Evolutionary conservation across 2,113 vertebrate species (phyloP).

Genomic region (Hemicordylus capensis): DNA sequence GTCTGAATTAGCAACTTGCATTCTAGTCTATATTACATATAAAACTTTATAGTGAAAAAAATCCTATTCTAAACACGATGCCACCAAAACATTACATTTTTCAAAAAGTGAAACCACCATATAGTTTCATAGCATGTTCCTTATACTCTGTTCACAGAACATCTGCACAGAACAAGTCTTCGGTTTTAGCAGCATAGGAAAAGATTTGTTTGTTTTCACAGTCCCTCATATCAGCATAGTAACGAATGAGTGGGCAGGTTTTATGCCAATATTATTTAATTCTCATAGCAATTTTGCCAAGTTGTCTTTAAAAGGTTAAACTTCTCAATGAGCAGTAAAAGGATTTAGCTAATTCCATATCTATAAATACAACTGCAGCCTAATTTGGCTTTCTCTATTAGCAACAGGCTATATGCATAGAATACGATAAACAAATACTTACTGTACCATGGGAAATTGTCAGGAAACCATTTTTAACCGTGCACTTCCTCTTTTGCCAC

Average conservation of each 20-base stretch:
- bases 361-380: constrained; percentile 59
- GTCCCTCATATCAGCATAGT: constrained; percentile 26
- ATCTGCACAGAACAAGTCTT: background rate
- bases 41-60: background rate
- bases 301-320: constrained; percentile 11
- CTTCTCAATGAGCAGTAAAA: constrained; percentile 43
- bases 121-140: background rate
- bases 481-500: constrained; percentile 98
- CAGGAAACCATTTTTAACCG: constrained; percentile 91
- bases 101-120: background rate
- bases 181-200: constrained; percentile 20
- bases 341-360: constrained; percentile 39
- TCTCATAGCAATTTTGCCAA: constrained; percentile 37
- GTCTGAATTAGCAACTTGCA: background rate
- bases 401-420: constrained; percentile 54
- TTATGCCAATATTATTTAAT: constrained; percentile 1
- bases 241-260: constrained; percentile 34
- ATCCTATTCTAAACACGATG: background rate
- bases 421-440: constrained; percentile 76
- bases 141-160: background rate
- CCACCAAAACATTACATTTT: background rate
- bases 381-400: constrained; percentile 56
- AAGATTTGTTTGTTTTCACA: constrained; percentile 16
- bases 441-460: constrained; percentile 96
- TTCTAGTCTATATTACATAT: background rate